Percentiles rank a stretch among this genome's conserved stretches.
phyloP scores from a whole-genome alignment of 2,797 vertebrate species.

The Phrynocephalus forsythii region DNA sequence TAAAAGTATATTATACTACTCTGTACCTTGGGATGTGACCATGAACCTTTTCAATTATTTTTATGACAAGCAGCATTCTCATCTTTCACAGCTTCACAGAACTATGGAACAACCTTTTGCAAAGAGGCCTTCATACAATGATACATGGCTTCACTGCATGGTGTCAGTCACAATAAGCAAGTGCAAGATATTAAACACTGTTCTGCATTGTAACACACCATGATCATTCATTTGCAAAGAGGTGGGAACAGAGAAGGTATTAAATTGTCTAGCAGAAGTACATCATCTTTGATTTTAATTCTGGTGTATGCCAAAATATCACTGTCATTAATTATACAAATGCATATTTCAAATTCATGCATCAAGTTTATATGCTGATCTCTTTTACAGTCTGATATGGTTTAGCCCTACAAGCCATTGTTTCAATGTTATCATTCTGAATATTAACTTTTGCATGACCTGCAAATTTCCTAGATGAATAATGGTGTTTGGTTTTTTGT shows the following conservation, averaged over 20 bases:
- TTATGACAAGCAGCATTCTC: slow-evolving; percentile 22
- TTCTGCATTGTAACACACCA: background rate
- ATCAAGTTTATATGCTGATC: background rate
- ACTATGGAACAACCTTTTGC: background rate
- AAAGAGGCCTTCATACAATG: background rate
- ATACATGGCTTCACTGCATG: background rate
- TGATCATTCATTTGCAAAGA: background rate
- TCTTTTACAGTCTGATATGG: background rate
- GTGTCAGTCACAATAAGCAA: slow-evolving; percentile 7
- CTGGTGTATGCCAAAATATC: background rate
- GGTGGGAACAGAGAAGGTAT: background rate
- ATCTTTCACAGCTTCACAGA: slow-evolving; percentile 23
- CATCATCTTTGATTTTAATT: background rate
- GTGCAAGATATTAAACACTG: background rate
- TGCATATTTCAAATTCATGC: background rate
- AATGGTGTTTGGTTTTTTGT: too few relatives aligned
- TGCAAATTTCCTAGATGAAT: background rate
- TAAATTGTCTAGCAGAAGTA: background rate
- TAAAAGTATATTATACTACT: slow-evolving; percentile 26
- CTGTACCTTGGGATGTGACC: slow-evolving; percentile 6
- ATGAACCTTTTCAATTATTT: slow-evolving; percentile 38
- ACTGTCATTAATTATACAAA: background rate
- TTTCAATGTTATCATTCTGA: background rate
- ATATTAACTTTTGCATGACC: background rate
- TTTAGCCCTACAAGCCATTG: background rate